Evolutionary conservation across 2,113 vertebrate species (phyloP), one percentile per base, ranked within the genome.

Genomic region (Vimba vimba): DNA sequence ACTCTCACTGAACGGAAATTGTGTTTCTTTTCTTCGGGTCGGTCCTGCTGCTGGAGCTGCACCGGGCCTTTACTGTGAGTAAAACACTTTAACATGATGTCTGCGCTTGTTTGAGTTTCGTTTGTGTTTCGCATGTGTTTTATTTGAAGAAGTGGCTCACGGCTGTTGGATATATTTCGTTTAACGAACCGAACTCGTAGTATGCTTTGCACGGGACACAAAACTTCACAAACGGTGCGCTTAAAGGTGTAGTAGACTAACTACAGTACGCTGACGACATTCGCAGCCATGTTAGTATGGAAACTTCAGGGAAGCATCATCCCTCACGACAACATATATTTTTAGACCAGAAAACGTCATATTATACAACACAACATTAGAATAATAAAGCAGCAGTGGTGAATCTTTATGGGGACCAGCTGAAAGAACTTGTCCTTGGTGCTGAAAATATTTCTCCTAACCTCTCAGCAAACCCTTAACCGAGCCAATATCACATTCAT

Each of bases 331-430:
- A 36, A 12, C 33, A 43, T 8, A 19, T 68, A 21, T 82, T 81
- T 50, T 66, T 81, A 66, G 43, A 50, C 39, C 21, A 15, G 64
- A 10, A 64, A 66, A 11, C 60, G n/a, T 68, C 4, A 1, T 5
- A 59, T 47, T 66, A 76, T 30, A 30, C 33, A 59, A 88, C 88
- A 39, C 88, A 91, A 82, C 83, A 57, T 85, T 89, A 86, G 90
- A 87, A 87, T 43, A 87, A 86, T 89, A 85, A 92, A 92, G 87
- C 90, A 90, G 13, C 8, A 2, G 27, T 4, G 45, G 21, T 36
- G 45, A 12, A 6, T 33, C 59, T 68, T 47, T 6, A 30, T 27
- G 8, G 19, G 19, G 57, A n/a, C 15, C 57, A 19, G 33, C 7
- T 4, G 36, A 66, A 62, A 2, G 33, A 47, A 81, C 85, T 80